Percentiles rank a stretch among this genome's conserved stretches.
Evolutionary conservation across 2,797 vertebrate genomes (phyloP).

Genomic region (Phoeniculus purpureus): DNA sequence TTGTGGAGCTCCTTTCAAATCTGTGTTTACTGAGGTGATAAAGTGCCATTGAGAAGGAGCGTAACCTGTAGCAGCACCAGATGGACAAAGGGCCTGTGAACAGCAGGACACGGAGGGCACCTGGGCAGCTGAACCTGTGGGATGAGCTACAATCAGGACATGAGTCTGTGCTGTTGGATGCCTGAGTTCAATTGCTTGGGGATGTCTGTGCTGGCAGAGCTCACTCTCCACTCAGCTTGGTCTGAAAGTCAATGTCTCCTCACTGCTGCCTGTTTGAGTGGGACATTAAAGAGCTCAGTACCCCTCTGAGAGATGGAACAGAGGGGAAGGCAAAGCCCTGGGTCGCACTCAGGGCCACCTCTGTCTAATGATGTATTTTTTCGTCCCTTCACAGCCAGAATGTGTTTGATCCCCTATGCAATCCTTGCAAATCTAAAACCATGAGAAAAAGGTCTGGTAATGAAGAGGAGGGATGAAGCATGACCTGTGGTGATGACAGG

Average conservation of each 20-base stretch:
- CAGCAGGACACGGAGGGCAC: neutral
- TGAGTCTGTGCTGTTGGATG: neutral
- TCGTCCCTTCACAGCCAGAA: neutral
- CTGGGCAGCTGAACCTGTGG: neutral
- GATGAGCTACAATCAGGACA: neutral
- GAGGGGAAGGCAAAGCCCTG: neutral
- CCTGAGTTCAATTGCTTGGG: neutral
- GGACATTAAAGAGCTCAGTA: neutral
- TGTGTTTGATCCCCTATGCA: neutral
- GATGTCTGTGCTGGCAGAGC: fast-evolving
- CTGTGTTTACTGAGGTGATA: neutral
- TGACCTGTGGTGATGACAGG: neutral
- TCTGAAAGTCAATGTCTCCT: neutral
- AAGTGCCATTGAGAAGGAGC: neutral
- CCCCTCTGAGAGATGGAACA: neutral
- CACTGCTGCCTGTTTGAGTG: neutral
- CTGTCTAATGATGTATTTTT: neutral
- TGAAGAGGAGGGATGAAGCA: neutral
- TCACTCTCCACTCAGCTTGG: fast-evolving
- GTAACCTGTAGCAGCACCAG: neutral
- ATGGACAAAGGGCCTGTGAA: neutral
- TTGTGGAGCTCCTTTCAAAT: neutral
- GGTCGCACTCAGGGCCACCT: fast-evolving
- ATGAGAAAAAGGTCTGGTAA: neutral
- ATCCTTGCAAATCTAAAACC: neutral